Base-by-base conservation (phyloP, 2,113 vertebrate species). In the Procavia capensis region DNA sequence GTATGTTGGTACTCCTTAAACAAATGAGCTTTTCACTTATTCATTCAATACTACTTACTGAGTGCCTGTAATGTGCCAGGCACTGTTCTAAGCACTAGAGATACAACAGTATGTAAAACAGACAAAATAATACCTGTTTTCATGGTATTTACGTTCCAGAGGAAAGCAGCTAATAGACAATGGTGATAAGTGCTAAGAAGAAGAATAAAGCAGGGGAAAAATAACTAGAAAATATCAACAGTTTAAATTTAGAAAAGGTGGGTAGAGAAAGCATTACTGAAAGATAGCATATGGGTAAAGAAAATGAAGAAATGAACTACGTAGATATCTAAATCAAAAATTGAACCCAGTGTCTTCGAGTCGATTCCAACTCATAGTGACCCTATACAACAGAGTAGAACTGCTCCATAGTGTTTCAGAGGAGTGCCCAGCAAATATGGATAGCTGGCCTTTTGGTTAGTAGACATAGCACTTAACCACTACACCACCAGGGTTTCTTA, bases 291-390 rank as follows among this genome's bases (percentile, higher is more conserved):
- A 50, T 72, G 82, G 88, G 50, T 72, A 72, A 91, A 96, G 43
- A 45, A 91, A 76, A 31, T 70, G 25, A 93, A 75, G 72, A 88
- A 89, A 94, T 76, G 47, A 94, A 16, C 74, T 43, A 57, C 74
- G n/a, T 27, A 85, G 31, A 54, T 87, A 90, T 85, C 24, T 87
- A 94, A n/a, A n/a, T n/a, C n/a, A n/a, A n/a, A n/a, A n/a, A n/a
- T n/a, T n/a, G n/a, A n/a, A n/a, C n/a, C n/a, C n/a, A n/a, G n/a
- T n/a, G n/a, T n/a, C n/a, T n/a, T n/a, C n/a, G n/a, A n/a, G n/a
- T n/a, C n/a, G n/a, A n/a, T n/a, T n/a, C n/a, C n/a, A n/a, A n/a
- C n/a, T n/a, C n/a, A n/a, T n/a, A n/a, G n/a, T n/a, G n/a, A n/a
- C n/a, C n/a, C n/a, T n/a, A n/a, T n/a, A n/a, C n/a, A n/a, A n/a